Base-by-base conservation (phyloP, 2,888 invertebrate species). In the Perizoma affinitatum region DNA sequence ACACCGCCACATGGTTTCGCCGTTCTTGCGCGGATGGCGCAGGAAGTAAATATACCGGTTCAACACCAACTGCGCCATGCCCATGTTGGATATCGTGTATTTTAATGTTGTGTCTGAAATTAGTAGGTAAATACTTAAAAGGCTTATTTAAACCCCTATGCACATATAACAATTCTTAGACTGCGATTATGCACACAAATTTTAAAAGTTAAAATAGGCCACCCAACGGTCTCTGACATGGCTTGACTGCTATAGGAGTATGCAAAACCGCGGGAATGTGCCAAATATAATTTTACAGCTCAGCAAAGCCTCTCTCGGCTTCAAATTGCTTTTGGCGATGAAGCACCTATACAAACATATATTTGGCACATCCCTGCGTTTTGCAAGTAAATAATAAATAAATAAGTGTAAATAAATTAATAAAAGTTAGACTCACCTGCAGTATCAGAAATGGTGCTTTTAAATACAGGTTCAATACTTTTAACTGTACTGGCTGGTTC, bases 81-180 rank as follows among this genome's bases (percentile, higher is more conserved):
- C 89, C 54, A 83, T 86, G 58, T 79, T 87, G 0, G 89, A 87
- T 2, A 88, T 69, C 0, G 87, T 83, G 73, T 82, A 90, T 54
- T 87, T 88, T 11, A 86, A 38, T 3, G 49, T 63, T 22, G 65
- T n/a, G 6, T 53, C 69, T 73, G 53, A 7, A 65, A 69, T 9
- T 5, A 10, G n/a, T 8, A 43, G n/a, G 43, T 22, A 22, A 22
- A 22, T 22, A 22, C 22, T 22, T 22, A 22, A 22, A 22, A 22
- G 22, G 22, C 3, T 3, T 22, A 1, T 22, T 22, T 22, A 22
- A 22, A 22, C 1, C 22, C 1, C 3, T 22, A n/a, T 22, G 3
- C 22, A 22, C 22, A 22, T n/a, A n/a, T n/a, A 22, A 22, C 22
- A 22, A 22, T 22, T 22, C 22, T 22, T 22, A 22, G 22, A 22